These are phyloP conservation scores for Metopolophium dirhodum DNA, from an alignment of 1,140 invertebrate species.

Conservation along the genomic window DNA sequence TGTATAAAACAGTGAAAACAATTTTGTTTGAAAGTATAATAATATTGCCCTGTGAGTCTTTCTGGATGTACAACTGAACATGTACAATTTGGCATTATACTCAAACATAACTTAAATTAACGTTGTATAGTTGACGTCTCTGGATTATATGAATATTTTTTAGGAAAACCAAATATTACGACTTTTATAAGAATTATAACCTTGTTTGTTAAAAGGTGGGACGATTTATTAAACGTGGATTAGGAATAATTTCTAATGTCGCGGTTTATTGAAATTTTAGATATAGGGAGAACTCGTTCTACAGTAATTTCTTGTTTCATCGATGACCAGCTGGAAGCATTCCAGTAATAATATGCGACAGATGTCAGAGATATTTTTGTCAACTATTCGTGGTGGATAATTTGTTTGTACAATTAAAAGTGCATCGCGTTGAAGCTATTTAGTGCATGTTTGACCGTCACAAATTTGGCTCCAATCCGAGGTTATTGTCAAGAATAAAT, in stretches of 20 bases:
- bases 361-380: conserved; percentile 36
- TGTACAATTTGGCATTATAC: not conserved
- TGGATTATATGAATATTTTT: not conserved
- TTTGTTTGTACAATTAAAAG: conserved; percentile 28
- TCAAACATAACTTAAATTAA: not conserved
- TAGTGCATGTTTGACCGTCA: conserved; percentile 32
- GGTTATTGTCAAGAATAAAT: conserved; percentile 7
- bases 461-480: conserved; percentile 38
- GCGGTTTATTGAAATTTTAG: not conserved
- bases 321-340: not conserved
- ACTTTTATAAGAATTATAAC: not conserved
- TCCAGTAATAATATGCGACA: not conserved
- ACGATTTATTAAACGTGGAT: not conserved
- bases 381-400: not conserved
- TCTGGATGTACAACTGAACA: not conserved
- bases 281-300: not conserved
- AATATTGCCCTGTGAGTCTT: not conserved
- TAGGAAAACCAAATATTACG: not conserved
- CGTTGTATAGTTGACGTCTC: not conserved
- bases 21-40: too few species aligned
- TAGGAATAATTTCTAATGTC: not conserved
- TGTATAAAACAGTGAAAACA: not conserved
- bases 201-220: not conserved
- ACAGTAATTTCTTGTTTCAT: not conserved
- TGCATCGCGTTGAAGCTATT: conserved; percentile 18